Evolutionary conservation across 2,888 invertebrate genomes (phyloP), one percentile per base, ranked within the genome.

Genomic region (Lycia hirtaria): DNA sequence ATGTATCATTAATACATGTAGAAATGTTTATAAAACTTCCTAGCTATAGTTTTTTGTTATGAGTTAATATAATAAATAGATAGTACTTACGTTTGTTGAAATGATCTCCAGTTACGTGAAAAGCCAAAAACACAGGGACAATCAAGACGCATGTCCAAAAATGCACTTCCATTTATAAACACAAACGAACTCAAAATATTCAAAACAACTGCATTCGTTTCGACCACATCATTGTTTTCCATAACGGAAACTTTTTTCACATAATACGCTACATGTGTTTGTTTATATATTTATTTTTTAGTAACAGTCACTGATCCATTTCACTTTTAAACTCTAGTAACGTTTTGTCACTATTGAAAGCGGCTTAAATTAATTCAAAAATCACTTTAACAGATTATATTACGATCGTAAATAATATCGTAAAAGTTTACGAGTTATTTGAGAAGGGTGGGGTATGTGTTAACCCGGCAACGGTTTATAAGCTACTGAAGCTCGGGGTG

Each of bases 141-240:
- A 87, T 66, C 60, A 88, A 76, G 55, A 87, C 67, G 70, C 68
- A 82, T 69, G 72, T 81, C 86, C 83, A 86, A 75, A 83, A 80
- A 71, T 85, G 83, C 83, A 89, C 88, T 82, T 90, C 90, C 91
- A 91, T 91, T 90, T 89, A 90, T 87, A 72, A 76, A 84, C 75
- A 65, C 72, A 75, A 74, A 57, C 56, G 38, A 65, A 73, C 65
- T 47, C 68, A 71, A 71, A 77, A 67, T 69, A 73, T 80, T 85
- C 76, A 88, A 73, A 76, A 78, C 73, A 81, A 76, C 71, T 72
- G 71, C 67, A 65, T 41, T 62, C 58, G 69, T 71, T 69, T 67
- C 68, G 56, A 64, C 51, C 61, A 60, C 65, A 56, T 68, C 87
- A 88, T 89, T 73, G 65, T 85, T 77, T 87, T 87, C 89, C 90